Evolutionary conservation across 2,888 invertebrate genomes (phyloP).

Genomic region (Thera obeliscata): DNA sequence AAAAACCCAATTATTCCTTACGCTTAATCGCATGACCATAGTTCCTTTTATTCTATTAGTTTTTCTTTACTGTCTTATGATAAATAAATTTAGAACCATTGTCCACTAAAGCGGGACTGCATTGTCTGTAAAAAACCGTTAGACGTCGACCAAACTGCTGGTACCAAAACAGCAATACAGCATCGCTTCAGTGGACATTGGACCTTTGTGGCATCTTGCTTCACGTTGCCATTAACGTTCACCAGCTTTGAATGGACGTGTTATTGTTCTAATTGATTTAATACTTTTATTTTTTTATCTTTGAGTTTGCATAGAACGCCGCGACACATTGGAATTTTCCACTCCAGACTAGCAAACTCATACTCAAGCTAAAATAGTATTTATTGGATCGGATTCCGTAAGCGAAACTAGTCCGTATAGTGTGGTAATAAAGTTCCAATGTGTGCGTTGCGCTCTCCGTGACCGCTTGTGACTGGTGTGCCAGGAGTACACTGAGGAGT

Average conservation of each 20-base stretch:
- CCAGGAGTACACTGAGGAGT: conserved; percentile 98
- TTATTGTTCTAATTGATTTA: conserved; percentile 58
- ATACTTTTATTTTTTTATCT: conserved; percentile 58
- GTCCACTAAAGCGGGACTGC: conserved; percentile 30
- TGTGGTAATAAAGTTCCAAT: conserved; percentile 52
- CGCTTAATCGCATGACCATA: conserved; percentile 55
- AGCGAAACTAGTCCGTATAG: not conserved
- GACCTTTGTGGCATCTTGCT: conserved; percentile 44
- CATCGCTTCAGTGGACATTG: conserved; percentile 21
- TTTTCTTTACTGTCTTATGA: conserved; percentile 41
- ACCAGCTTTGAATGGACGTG: conserved; percentile 76
- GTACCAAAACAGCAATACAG: too few relatives aligned
- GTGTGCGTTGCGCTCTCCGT: conserved; percentile 53
- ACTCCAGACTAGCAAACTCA: not conserved
- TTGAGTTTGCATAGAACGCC: conserved; percentile 74
- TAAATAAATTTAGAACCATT: conserved; percentile 29
- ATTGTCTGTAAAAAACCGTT: too few relatives aligned
- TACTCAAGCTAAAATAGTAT: not conserved
- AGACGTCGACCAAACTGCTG: not conserved
- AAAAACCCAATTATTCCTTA: conserved; percentile 32
- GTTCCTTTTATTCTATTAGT: conserved; percentile 40
- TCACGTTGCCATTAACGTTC: conserved; percentile 57
- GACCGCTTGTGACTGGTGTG: conserved; percentile 79
- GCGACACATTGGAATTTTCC: conserved; percentile 70
- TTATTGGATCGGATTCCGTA: not conserved